Evolutionary conservation across 1,140 invertebrate species (phyloP), one percentile per base, ranked within the genome.

Genomic region (Orchesella cincta): DNA sequence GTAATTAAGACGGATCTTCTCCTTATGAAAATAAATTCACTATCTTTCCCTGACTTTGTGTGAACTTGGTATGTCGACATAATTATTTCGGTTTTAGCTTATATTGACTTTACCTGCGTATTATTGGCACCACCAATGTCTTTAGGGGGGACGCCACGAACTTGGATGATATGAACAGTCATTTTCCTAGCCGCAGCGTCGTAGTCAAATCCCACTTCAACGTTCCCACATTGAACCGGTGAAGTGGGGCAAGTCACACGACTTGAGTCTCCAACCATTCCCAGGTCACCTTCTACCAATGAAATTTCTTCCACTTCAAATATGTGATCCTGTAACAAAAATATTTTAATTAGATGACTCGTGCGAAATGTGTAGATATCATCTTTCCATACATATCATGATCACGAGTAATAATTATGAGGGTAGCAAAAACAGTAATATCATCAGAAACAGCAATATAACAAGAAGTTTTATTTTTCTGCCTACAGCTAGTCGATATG

Each of bases 181-280:
- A 98, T 94, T 85, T 93, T 94, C 23, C 92, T 89, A 85, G 94
- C 92, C 3, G 93, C 92, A 2, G 93, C 91, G 84, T 97, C 94
- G 84, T 96, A 97, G 18, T 93, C 87, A 83, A 97, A 90, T 16
- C 93, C 93, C 34, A 96, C 90, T 85, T 97, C 94, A 71, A 98
- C 86, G 76, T 89, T 89, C 12, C 92, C 93, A 84, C 92, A 91
- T 90, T 90, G 73, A 86, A 87, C 57, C 85, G 85, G n/a, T 84
- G 81, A 78, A 1, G 79, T 46, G 0, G 80, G 81, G 26, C 54
- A 57, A 16, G 74, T 51, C 20, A 84, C 83, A 18, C 79, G 79
- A 36, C 73, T 64, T 12, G 46, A 36, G 23, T 79, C 79, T 18
- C 57, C 76, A 52, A 79, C 73, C 57, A 82, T 80, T 28, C 87